Evolutionary conservation across 2,888 invertebrate genomes (phyloP).

Genomic region (Trilocha varians): DNA sequence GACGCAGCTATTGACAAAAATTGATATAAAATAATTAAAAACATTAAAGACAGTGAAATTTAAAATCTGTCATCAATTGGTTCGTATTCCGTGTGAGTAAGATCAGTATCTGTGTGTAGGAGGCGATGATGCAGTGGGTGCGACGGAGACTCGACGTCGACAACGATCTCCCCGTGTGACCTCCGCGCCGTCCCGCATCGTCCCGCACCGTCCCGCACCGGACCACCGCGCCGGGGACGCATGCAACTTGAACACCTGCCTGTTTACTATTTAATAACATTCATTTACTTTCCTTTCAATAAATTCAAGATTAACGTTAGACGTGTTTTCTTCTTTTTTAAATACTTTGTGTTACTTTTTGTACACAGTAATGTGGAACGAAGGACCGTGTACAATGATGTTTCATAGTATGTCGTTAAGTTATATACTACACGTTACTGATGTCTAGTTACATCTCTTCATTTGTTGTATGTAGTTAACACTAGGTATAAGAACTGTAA

Average conservation of each 20-base stretch:
- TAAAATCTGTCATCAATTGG: neutral
- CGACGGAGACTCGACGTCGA: constrained; percentile 53
- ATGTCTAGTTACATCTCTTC: too few species aligned
- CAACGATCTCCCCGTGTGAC: constrained; percentile 42
- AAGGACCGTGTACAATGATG: neutral
- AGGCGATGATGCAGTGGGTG: constrained; percentile 56
- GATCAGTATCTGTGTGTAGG: constrained; percentile 22
- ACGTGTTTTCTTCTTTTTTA: neutral
- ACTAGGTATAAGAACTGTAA: too few species aligned
- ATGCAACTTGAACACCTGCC: neutral
- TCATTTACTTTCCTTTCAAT: constrained; percentile 2
- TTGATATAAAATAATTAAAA: too few species aligned
- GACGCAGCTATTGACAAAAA: too few species aligned
- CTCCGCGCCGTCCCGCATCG: neutral
- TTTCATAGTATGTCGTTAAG: neutral
- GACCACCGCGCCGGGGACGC: neutral
- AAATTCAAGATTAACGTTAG: constrained; percentile 1
- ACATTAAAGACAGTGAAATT: too few species aligned
- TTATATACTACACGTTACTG: too few species aligned
- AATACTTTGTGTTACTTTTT: neutral
- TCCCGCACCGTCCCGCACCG: constrained; percentile 1
- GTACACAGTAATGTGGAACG: neutral
- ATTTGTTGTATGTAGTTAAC: too few species aligned
- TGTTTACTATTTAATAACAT: neutral
- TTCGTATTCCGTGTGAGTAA: constrained; percentile 1